phyloP scores from a whole-genome alignment of 2,888 invertebrate species.

The Acholoe squamosa region DNA sequence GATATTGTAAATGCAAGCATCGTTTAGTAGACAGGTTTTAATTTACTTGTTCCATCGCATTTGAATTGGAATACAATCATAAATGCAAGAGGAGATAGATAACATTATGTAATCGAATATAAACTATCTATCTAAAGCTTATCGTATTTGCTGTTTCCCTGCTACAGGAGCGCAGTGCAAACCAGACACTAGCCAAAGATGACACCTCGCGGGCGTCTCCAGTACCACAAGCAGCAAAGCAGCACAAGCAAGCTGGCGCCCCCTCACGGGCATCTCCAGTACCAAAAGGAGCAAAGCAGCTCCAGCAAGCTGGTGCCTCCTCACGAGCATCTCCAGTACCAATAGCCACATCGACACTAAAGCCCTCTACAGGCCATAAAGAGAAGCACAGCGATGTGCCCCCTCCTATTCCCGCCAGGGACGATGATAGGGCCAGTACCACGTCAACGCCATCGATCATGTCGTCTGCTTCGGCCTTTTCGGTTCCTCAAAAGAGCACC shows the following conservation, averaged over 20 bases:
- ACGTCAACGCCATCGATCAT: neutral
- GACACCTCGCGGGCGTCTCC: neutral
- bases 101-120: too few species aligned
- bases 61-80: too few species aligned
- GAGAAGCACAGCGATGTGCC: neutral
- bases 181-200: neutral
- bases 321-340: neutral
- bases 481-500: neutral
- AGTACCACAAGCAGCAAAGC: neutral
- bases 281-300: neutral
- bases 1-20: too few species aligned
- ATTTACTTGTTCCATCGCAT: too few species aligned
- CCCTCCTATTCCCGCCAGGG: neutral
- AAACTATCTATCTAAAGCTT: neutral
- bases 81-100: too few species aligned
- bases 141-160: neutral
- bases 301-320: neutral
- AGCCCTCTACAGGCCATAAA: neutral
- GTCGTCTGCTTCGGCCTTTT: constrained; percentile 1
- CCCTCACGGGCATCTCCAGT: neutral
- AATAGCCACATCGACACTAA: neutral
- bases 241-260: neutral
- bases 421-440: neutral
- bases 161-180: neutral
- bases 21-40: too few species aligned